Conservation (phyloP, 2,888 invertebrate species). For the Caenorhabditis sulstoni region DNA sequence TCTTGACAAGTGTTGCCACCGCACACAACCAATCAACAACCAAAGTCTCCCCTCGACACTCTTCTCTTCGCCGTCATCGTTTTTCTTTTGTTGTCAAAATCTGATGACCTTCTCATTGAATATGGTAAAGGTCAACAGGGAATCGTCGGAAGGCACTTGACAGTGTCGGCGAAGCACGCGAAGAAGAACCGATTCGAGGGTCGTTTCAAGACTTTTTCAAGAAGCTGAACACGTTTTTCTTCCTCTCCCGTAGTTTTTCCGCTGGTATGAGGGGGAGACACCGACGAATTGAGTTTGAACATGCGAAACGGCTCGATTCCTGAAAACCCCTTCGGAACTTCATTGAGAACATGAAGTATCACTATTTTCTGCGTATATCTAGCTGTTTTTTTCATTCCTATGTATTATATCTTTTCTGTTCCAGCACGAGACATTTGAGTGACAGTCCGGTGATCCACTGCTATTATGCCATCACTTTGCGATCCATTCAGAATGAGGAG, state of each 20-base stretch:
- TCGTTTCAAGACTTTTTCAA: background rate
- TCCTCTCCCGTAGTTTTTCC: no score
- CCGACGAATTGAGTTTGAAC: no score
- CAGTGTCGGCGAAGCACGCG: constrained; percentile 18
- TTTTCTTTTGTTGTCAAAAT: constrained; percentile 15
- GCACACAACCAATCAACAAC: constrained; percentile 16
- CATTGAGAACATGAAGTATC: no score
- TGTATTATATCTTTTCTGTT: background rate
- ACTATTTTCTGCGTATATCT: no score
- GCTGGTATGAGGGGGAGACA: no score
- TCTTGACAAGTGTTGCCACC: constrained; percentile 50
- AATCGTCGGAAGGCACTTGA: constrained; percentile 11
- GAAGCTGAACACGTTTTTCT: no score
- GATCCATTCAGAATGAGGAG: constrained; percentile 28
- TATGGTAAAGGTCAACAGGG: constrained; percentile 44
- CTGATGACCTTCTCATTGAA: constrained; percentile 25
- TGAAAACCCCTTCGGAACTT: no score
- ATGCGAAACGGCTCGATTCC: no score
- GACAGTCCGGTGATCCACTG: constrained; percentile 22
- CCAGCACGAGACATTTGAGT: constrained; percentile 8
- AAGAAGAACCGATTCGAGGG: background rate
- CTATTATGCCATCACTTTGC: constrained; percentile 27
- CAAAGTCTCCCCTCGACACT: no score
- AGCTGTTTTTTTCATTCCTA: background rate
- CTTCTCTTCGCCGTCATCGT: background rate